Conservation (phyloP, 2,888 invertebrate genomes). For the Adelognathus sp. region DNA sequence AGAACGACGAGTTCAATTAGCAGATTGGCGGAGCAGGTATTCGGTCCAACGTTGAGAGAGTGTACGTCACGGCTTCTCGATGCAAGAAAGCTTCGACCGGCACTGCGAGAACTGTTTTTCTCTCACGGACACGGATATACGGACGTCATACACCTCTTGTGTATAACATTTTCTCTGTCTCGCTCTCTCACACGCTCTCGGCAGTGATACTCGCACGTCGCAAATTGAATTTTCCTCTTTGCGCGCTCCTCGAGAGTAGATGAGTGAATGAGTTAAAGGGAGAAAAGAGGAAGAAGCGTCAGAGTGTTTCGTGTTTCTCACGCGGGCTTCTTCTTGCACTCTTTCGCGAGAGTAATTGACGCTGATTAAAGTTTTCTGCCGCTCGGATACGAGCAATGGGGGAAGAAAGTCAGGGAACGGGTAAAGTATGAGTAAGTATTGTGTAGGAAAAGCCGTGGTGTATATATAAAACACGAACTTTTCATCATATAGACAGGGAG, state of each 20-base stretch:
- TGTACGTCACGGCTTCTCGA: conserved; percentile 46
- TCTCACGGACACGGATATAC: background rate
- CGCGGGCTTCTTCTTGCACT: conserved; percentile 42
- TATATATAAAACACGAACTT: conserved; percentile 9
- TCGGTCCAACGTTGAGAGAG: conserved; percentile 45
- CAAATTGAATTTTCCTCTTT: conserved; percentile 70
- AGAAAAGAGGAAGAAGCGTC: background rate
- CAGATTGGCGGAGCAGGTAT: conserved; percentile 57
- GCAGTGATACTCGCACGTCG: conserved; percentile 54
- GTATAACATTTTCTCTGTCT: background rate
- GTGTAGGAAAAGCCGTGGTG: background rate
- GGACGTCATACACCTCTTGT: background rate
- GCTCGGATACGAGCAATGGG: conserved; percentile 2
- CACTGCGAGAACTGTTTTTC: background rate
- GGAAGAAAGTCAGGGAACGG: background rate
- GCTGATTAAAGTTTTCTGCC: conserved; percentile 75
- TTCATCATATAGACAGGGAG: too few relatives aligned
- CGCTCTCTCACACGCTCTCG: conserved; percentile 2
- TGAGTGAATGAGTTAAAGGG: conserved; percentile 41
- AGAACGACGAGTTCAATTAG: conserved; percentile 60
- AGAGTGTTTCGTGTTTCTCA: conserved; percentile 59
- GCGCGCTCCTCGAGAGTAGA: conserved; percentile 64
- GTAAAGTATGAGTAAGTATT: conserved; percentile 6
- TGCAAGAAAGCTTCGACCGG: conserved; percentile 33
- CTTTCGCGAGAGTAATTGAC: conserved; percentile 67